A percentile compares a stretch with the other conserved stretches of the same genome.
phyloP scores from a whole-genome alignment of 2,797 vertebrate species.

The Squalus acanthias region DNA sequence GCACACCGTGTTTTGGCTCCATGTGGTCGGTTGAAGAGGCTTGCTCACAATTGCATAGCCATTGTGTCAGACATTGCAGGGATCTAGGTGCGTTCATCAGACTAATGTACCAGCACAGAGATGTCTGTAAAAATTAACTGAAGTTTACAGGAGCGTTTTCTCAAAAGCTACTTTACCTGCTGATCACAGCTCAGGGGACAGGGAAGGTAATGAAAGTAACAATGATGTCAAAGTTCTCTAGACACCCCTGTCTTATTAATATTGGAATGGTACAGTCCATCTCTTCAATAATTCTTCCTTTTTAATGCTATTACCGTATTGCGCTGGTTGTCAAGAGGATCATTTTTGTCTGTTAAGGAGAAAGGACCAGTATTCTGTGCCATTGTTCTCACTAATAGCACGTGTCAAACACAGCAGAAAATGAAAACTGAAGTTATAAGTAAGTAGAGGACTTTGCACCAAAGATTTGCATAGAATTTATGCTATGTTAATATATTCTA shows the following conservation, averaged over 20 bases:
- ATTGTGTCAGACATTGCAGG: background rate
- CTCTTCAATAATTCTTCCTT: constrained; percentile 59
- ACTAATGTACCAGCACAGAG: background rate
- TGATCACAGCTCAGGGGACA: background rate
- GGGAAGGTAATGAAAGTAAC: background rate
- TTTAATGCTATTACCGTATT: constrained; percentile 69
- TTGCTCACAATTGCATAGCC: background rate
- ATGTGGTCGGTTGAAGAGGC: background rate
- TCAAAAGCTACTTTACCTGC: background rate
- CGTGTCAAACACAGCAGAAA: constrained; percentile 61
- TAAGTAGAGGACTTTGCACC: constrained; percentile 53
- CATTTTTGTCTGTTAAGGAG: constrained; percentile 46
- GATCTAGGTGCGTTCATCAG: background rate
- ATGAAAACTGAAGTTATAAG: constrained; percentile 68
- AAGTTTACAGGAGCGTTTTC: constrained; percentile 14
- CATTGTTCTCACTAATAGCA: constrained; percentile 48
- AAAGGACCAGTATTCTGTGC: constrained; percentile 25
- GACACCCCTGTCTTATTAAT: constrained; percentile 51
- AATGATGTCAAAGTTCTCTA: background rate
- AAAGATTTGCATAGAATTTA: background rate
- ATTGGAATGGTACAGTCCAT: constrained; percentile 59
- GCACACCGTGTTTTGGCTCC: background rate
- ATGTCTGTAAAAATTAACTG: background rate
- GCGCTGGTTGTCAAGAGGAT: constrained; percentile 55
- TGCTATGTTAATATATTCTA: too few species aligned